phyloP scores from a whole-genome alignment of 2,113 vertebrate genomes.

The Mus pahari region DNA sequence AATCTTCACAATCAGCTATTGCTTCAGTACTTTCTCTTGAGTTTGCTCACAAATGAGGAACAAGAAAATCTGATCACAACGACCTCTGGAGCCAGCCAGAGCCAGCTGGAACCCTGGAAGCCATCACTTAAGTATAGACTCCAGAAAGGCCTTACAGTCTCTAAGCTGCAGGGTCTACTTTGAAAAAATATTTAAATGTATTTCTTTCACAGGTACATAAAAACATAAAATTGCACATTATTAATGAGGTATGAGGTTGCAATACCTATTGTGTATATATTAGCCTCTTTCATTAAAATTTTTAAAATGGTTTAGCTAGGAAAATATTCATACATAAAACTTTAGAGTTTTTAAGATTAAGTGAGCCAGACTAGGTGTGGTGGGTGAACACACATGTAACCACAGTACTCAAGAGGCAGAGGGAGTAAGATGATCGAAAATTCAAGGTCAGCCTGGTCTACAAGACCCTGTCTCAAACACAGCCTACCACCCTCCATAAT shows the following conservation, averaged over 20 bases:
- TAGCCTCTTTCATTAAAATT: background rate
- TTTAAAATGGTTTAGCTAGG: background rate
- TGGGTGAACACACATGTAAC: background rate
- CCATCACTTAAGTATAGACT: background rate
- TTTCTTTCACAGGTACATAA: background rate
- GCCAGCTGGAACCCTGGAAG: background rate
- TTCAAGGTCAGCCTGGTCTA: background rate
- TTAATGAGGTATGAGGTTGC: background rate
- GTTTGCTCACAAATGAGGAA: background rate
- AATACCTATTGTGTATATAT: background rate
- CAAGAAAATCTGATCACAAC: background rate
- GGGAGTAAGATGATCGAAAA: background rate
- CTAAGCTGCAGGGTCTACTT: background rate
- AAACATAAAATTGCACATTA: background rate
- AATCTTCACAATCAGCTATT: background rate
- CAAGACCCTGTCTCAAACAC: background rate
- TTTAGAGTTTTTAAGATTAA: background rate
- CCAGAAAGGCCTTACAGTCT: background rate
- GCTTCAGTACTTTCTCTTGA: background rate
- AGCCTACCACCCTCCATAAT: too few species aligned
- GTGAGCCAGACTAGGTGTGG: background rate
- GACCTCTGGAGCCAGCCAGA: background rate
- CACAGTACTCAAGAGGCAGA: background rate
- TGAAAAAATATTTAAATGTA: background rate
- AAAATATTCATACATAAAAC: background rate